A percentile compares a stretch with the other conserved stretches of the same genome.
phyloP scores from a whole-genome alignment of 2,113 vertebrate genomes.

The Neogale vison region DNA sequence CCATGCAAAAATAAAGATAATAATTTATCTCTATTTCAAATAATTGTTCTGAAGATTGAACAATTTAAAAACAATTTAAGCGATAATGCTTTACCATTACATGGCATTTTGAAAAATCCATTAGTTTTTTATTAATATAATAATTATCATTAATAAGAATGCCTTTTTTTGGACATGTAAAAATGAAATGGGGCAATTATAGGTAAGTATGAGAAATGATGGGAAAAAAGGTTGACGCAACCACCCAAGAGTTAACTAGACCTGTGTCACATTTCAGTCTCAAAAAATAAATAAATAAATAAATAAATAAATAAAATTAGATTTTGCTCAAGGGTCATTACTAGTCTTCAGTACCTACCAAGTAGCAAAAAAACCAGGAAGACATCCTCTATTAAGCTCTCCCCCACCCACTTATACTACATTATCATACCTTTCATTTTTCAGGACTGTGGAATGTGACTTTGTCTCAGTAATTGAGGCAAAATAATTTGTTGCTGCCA shows the following conservation, averaged over 20 bases:
- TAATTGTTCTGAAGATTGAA: background rate
- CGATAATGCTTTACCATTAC: background rate
- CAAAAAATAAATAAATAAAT: background rate
- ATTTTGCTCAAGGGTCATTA: background rate
- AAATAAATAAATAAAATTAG: background rate
- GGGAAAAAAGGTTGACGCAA: background rate
- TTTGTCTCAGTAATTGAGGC: background rate
- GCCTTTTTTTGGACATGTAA: background rate
- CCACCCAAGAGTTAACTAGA: background rate
- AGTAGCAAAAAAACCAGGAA: slow-evolving; percentile 64
- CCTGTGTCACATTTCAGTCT: background rate
- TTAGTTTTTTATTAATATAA: slow-evolving; percentile 35
- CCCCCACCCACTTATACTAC: background rate
- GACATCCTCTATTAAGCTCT: slow-evolving; percentile 47
- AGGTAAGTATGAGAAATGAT: background rate
- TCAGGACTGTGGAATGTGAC: background rate
- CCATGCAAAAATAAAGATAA: background rate
- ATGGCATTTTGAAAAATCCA: background rate
- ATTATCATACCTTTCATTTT: slow-evolving; percentile 52
- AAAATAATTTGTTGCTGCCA: background rate
- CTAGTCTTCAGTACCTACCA: background rate
- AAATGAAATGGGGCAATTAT: background rate
- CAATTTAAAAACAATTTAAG: slow-evolving; percentile 3
- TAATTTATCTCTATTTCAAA: background rate
- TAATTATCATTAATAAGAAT: background rate